Percentiles rank a stretch among this genome's conserved stretches.
phyloP scores from a whole-genome alignment of 1,140 invertebrate genomes.

The Eciton burchellii region DNA sequence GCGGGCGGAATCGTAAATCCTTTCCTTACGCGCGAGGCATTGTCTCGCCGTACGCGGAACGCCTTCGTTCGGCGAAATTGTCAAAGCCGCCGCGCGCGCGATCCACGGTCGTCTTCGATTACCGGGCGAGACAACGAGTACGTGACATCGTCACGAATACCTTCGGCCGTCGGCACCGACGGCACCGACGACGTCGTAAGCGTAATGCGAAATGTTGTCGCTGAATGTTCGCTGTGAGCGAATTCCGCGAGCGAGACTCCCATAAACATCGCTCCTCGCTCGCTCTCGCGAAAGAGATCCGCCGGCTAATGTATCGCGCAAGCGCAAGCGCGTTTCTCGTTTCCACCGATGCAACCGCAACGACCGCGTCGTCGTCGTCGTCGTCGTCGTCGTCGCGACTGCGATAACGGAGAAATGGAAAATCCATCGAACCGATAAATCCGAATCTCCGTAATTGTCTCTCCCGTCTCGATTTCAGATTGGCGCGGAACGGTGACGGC shows the following conservation, averaged over 20 bases:
- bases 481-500: too few species aligned
- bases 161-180: conserved; percentile 11
- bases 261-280: conserved; percentile 26
- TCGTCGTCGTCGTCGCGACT: too few species aligned
- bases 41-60: conserved; percentile 30
- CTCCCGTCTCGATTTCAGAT: too few species aligned
- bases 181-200: conserved; percentile 41
- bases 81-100: conserved; percentile 43
- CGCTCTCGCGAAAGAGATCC: background rate
- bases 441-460: too few species aligned
- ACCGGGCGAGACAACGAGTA: conserved; percentile 31
- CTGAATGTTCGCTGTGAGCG: conserved; percentile 18
- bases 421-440: too few species aligned
- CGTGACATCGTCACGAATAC: conserved; percentile 50
- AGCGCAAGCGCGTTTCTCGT: background rate
- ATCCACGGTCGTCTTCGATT: conserved; percentile 47
- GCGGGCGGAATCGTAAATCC: conserved; percentile 53
- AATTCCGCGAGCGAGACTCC: conserved; percentile 38
- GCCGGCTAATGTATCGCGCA: background rate
- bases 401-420: too few species aligned
- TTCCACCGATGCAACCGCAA: too few species aligned
- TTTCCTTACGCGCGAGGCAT: conserved; percentile 50
- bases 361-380: too few species aligned
- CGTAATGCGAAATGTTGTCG: conserved; percentile 52
- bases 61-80: conserved; percentile 39